A percentile compares a stretch with the other conserved stretches of the same genome.
Evolutionary conservation across 2,888 invertebrate genomes (phyloP).

Genomic region (Leucophenga montana): DNA sequence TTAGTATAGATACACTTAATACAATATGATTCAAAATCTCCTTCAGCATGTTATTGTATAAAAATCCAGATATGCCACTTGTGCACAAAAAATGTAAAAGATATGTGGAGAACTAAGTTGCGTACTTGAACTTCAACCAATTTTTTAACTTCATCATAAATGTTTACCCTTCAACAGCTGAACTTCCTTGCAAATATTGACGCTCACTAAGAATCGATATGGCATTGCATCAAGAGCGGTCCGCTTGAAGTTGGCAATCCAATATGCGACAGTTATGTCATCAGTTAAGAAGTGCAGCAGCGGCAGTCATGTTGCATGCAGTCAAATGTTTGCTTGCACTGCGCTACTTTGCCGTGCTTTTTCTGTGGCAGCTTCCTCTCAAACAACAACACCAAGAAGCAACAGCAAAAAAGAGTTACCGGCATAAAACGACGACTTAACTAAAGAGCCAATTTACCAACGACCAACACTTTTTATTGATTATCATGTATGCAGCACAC

Average conservation of each 20-base stretch:
- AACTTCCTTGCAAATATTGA: conserved; percentile 20
- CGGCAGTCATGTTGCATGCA: conserved; percentile 1
- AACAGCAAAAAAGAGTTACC: conserved; percentile 19
- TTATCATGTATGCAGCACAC: conserved; percentile 38
- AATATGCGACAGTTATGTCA: conserved; percentile 46
- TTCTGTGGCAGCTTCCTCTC: background rate
- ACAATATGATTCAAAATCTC: no score
- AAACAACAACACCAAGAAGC: background rate
- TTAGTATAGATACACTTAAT: no score
- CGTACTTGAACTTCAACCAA: no score
- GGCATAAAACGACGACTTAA: background rate
- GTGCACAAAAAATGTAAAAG: no score
- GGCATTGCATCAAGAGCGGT: no score
- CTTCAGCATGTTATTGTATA: no score
- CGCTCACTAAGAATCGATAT: conserved; percentile 5
- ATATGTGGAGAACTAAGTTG: no score
- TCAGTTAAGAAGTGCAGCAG: conserved; percentile 41
- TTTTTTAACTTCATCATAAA: background rate
- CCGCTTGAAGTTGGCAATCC: no score
- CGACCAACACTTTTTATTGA: conserved; percentile 62
- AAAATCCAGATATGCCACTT: no score
- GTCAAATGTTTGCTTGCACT: no score
- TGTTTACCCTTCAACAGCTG: background rate
- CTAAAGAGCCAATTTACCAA: conserved; percentile 38
- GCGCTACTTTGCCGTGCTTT: no score